Percentiles rank a stretch among this genome's conserved stretches.
Evolutionary conservation across 2,888 invertebrate species (phyloP).

Genomic region (Lamellibrachia satsuma): DNA sequence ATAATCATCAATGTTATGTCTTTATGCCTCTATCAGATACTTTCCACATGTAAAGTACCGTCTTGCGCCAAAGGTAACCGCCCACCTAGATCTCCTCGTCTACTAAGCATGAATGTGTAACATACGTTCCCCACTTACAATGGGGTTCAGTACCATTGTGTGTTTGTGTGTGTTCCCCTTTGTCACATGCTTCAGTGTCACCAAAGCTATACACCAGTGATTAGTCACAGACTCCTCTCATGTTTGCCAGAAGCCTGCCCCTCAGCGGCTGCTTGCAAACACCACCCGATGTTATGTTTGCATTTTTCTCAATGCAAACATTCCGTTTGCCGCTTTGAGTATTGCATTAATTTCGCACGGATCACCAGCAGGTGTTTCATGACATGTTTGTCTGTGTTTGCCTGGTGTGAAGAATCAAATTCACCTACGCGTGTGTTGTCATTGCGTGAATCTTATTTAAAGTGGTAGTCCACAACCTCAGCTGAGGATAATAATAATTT

Average conservation of each 20-base stretch:
- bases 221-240: background rate
- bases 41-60: conserved; percentile 12
- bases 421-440: background rate
- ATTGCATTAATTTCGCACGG: background rate
- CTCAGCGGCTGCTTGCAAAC: background rate
- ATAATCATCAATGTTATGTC: background rate
- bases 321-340: background rate
- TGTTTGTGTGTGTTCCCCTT: background rate
- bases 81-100: background rate
- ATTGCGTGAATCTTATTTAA: background rate
- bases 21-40: background rate
- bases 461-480: background rate
- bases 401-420: background rate
- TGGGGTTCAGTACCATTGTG: background rate
- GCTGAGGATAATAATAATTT: background rate
- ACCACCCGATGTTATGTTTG: background rate
- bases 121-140: background rate
- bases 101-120: background rate
- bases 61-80: background rate
- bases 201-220: background rate
- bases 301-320: conserved; percentile 11
- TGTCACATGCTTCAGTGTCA: background rate
- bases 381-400: background rate
- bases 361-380: background rate
- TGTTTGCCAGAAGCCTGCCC: background rate